These are phyloP conservation scores for Pollimyrus isidori DNA, from an alignment of 2,113 vertebrate genomes.

Conservation along the genomic window DNA sequence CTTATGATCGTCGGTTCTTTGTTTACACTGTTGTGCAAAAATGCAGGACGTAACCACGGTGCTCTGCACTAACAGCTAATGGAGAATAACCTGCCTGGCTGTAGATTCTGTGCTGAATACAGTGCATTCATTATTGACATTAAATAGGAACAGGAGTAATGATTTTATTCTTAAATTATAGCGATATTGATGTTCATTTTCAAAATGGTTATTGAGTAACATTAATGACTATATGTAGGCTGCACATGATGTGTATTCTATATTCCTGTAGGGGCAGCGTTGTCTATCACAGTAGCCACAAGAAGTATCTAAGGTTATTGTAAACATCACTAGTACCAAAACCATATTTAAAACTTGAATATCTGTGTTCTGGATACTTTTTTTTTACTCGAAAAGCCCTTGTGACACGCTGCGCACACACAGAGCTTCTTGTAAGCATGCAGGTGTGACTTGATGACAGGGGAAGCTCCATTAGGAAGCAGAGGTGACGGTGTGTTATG, in stretches of 20 bases:
- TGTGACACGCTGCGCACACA: not conserved
- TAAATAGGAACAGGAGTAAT: slow-evolving; percentile 23
- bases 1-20: slow-evolving; percentile 16
- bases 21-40: slow-evolving; percentile 18
- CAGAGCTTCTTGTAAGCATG: not conserved
- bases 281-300: slow-evolving; percentile 7
- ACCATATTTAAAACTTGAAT: slow-evolving; percentile 4
- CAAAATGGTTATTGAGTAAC: slow-evolving; percentile 12
- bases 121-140: slow-evolving; percentile 23
- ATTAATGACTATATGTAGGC: slow-evolving; percentile 6
- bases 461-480: not conserved
- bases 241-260: slow-evolving; percentile 2
- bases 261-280: slow-evolving; percentile 16
- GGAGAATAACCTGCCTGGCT: slow-evolving; percentile 12
- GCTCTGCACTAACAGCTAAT: slow-evolving; percentile 24
- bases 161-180: slow-evolving; percentile 17
- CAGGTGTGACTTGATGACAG: not conserved
- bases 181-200: slow-evolving; percentile 11
- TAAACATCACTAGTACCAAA: slow-evolving; percentile 21
- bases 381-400: not conserved
- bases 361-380: slow-evolving; percentile 3
- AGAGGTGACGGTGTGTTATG: not conserved
- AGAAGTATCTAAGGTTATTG: slow-evolving; percentile 14
- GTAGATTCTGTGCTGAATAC: slow-evolving; percentile 23
- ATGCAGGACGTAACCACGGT: slow-evolving; percentile 19